Evolutionary conservation across 1,140 invertebrate genomes (phyloP).

Genomic region (Zophobas atratus): DNA sequence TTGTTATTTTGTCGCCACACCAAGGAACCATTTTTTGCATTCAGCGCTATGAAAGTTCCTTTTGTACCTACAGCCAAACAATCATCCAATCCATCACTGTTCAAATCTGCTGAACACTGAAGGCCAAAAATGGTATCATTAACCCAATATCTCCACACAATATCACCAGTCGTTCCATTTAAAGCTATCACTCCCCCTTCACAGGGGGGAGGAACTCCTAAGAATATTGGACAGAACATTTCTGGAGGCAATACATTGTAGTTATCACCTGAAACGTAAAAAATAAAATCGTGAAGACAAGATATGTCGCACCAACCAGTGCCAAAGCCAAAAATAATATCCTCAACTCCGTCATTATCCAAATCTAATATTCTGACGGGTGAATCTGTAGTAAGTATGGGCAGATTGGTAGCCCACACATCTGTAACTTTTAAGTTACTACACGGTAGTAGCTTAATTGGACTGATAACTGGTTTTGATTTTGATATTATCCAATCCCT

Average conservation of each 20-base stretch:
- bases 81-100: slow-evolving; percentile 79
- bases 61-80: slow-evolving; percentile 82
- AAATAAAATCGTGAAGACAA: background rate
- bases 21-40: slow-evolving; percentile 76
- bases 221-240: slow-evolving; percentile 77
- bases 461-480: slow-evolving; percentile 54
- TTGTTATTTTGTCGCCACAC: slow-evolving; percentile 78
- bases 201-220: slow-evolving; percentile 77
- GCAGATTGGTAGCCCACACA: slow-evolving; percentile 81
- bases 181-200: slow-evolving; percentile 85
- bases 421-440: slow-evolving; percentile 78
- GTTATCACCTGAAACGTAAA: slow-evolving; percentile 60
- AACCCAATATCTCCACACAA: slow-evolving; percentile 85
- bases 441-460: slow-evolving; percentile 74
- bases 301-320: slow-evolving; percentile 73
- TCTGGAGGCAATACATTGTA: slow-evolving; percentile 59
- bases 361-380: slow-evolving; percentile 81
- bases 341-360: slow-evolving; percentile 81
- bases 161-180: slow-evolving; percentile 80
- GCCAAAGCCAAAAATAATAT: slow-evolving; percentile 86
- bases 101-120: slow-evolving; percentile 83
- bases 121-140: slow-evolving; percentile 82
- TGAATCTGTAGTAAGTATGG: slow-evolving; percentile 84
- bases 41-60: slow-evolving; percentile 79
- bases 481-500: slow-evolving; percentile 72